Percentiles rank a stretch among this genome's conserved stretches.
phyloP scores from a whole-genome alignment of 1,140 invertebrate species.

The Lepidurus apus region DNA sequence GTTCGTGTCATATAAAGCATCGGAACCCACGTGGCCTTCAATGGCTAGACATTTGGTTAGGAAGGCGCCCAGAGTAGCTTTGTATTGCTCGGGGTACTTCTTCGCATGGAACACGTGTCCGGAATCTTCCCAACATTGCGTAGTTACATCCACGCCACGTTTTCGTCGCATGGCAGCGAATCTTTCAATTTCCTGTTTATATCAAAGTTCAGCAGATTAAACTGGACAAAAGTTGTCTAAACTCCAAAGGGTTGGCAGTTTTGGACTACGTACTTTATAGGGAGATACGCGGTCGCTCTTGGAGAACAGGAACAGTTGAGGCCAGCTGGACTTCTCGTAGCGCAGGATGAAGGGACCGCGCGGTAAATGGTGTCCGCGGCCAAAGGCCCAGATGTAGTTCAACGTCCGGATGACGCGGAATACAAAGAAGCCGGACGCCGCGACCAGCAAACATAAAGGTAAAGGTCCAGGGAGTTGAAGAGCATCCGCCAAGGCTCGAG shows the following conservation, averaged over 20 bases:
- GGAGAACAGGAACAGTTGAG: no score
- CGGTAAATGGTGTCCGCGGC: no score
- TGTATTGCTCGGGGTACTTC: slow-evolving; percentile 9
- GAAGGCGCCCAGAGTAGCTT: background rate
- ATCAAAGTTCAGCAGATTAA: background rate
- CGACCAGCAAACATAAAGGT: no score
- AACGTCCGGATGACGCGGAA: no score
- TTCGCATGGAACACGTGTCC: background rate
- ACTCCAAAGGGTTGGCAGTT: background rate
- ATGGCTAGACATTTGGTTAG: background rate
- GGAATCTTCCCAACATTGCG: background rate
- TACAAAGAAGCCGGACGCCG: no score
- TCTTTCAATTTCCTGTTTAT: background rate
- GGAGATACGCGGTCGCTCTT: no score
- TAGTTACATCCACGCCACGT: background rate
- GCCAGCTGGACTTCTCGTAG: no score
- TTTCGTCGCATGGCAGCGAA: background rate
- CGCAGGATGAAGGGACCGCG: no score
- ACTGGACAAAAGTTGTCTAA: background rate
- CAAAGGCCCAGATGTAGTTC: no score
- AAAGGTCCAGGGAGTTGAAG: no score
- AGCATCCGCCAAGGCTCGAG: no score
- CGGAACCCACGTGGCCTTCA: background rate
- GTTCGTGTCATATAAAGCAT: background rate
- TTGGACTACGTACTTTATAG: no score